phyloP scores from a whole-genome alignment of 1,140 invertebrate genomes.

The Drosophila nigromelanica region DNA sequence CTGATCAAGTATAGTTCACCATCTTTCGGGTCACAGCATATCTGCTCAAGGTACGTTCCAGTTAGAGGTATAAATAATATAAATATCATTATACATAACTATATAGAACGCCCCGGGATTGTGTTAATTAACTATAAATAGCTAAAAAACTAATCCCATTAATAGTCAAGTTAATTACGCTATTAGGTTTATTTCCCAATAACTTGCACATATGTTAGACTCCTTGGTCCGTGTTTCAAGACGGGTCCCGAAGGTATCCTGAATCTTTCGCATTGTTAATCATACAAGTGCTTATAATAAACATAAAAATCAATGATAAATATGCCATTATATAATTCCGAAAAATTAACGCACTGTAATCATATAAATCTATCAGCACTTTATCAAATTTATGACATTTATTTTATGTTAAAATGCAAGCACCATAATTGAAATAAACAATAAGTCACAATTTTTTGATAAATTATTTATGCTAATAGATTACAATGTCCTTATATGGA shows the following conservation, averaged over 20 bases:
- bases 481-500: conserved; percentile 48
- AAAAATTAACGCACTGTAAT: conserved; percentile 47
- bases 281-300: conserved; percentile 43
- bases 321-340: conserved; percentile 40
- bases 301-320: conserved; percentile 36
- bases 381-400: conserved; percentile 43
- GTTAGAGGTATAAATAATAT: conserved; percentile 54
- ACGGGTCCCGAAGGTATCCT: conserved; percentile 86
- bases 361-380: conserved; percentile 43
- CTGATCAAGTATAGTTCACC: conserved; percentile 23
- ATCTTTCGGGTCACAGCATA: conserved; percentile 64
- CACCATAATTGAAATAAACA: conserved; percentile 43
- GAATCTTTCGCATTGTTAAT: conserved; percentile 79
- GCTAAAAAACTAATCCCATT: conserved; percentile 30
- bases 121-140: conserved; percentile 10
- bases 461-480: conserved; percentile 43
- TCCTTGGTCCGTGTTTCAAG: conserved; percentile 98
- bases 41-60: conserved; percentile 85
- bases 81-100: conserved; percentile 44
- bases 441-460: conserved; percentile 32
- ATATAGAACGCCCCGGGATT: conserved; percentile 20
- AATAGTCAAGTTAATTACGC: conserved; percentile 51
- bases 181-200: conserved; percentile 30
- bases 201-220: conserved; percentile 91
- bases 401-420: conserved; percentile 38